These are phyloP conservation scores for Mesocricetus auratus DNA, from an alignment of 2,113 vertebrate genomes.

Conservation along the genomic window DNA sequence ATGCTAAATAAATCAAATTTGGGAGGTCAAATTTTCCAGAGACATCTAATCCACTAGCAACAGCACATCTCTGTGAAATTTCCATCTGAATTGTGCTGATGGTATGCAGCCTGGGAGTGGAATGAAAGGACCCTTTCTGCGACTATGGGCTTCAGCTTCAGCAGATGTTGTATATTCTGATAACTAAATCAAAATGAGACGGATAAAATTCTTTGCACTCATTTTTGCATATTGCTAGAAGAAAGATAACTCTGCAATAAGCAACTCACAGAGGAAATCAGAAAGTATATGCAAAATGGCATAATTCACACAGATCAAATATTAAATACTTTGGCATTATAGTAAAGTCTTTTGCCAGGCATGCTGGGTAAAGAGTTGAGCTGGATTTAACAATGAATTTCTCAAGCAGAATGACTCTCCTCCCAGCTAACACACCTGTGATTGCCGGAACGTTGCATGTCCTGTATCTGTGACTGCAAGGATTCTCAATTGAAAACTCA, in stretches of 20 bases:
- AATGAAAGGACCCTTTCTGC: conserved; percentile 65
- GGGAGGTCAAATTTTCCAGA: conserved; percentile 68
- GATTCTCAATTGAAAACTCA: conserved; percentile 39
- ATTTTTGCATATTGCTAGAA: conserved; percentile 16
- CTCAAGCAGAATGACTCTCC: background rate
- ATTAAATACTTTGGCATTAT: conserved; percentile 33
- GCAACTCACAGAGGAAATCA: conserved; percentile 37
- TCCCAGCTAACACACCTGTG: background rate
- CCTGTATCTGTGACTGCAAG: background rate
- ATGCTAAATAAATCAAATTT: conserved; percentile 82
- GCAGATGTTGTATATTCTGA: conserved; percentile 65
- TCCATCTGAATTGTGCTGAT: conserved; percentile 79
- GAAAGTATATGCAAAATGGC: background rate
- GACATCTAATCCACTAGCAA: conserved; percentile 77
- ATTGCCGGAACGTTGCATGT: background rate
- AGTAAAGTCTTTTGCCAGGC: background rate
- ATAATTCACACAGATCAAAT: conserved; percentile 44
- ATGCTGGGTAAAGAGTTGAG: background rate
- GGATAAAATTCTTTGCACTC: conserved; percentile 54
- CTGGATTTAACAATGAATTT: background rate
- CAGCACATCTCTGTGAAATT: conserved; percentile 73
- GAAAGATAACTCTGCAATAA: background rate
- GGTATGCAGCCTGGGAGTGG: conserved; percentile 31
- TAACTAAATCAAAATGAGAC: conserved; percentile 64
- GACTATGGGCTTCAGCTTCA: conserved; percentile 45